Percentiles rank a stretch among this genome's conserved stretches.
These are phyloP conservation scores for Deilephila porcellus DNA, from an alignment of 2,888 invertebrate genomes.

Conservation along the genomic window DNA sequence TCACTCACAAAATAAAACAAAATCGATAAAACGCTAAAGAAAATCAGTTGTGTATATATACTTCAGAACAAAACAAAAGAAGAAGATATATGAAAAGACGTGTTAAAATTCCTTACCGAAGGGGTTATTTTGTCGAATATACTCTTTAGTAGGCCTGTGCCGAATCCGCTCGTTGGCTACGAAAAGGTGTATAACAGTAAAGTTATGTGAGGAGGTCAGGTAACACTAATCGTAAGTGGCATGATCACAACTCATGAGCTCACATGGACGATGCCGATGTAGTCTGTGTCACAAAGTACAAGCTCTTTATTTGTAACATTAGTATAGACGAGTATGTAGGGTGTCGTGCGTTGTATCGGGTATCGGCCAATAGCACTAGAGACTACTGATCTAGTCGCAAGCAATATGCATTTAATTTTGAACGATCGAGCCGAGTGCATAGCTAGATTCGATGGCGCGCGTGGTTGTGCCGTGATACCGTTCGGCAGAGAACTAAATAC, in stretches of 20 bases:
- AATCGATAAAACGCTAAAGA: constrained; percentile 68
- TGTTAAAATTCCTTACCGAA: constrained; percentile 86
- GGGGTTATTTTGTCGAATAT: constrained; percentile 86
- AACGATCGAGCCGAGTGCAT: constrained; percentile 82
- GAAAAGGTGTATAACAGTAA: constrained; percentile 82
- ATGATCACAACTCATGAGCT: constrained; percentile 75
- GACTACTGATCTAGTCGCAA: constrained; percentile 84
- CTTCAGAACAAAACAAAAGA: constrained; percentile 59
- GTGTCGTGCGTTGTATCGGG: constrained; percentile 82
- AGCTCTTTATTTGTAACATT: constrained; percentile 76
- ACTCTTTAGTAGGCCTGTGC: constrained; percentile 86
- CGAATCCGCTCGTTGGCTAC: constrained; percentile 85
- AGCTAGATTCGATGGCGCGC: constrained; percentile 79
- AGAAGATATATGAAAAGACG: constrained; percentile 76
- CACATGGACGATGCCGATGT: constrained; percentile 59
- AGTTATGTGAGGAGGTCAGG: constrained; percentile 81
- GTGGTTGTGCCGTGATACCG: constrained; percentile 75
- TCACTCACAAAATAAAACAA: constrained; percentile 69
- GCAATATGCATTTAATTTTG: constrained; percentile 83
- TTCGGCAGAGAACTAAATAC: constrained; percentile 74
- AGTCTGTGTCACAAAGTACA: constrained; percentile 84
- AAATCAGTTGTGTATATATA: constrained; percentile 63
- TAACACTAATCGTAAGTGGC: constrained; percentile 68
- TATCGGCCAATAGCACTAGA: constrained; percentile 84
- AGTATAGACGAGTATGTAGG: constrained; percentile 75